Base-by-base conservation (phyloP, 92 coral and sea anemone genomes). In the Palythoa heliodiscus region DNA sequence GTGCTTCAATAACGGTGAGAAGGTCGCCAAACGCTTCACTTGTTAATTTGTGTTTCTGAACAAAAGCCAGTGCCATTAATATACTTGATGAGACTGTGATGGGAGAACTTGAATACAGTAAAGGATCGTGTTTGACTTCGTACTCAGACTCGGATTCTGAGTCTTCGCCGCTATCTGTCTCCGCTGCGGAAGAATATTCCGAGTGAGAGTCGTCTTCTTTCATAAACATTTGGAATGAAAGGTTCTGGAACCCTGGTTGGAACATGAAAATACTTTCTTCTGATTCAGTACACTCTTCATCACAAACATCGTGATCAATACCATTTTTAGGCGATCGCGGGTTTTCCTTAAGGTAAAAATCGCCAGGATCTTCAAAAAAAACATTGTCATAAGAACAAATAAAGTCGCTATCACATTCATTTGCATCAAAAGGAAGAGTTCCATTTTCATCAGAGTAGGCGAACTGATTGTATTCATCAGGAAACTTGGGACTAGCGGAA, bases 1-100 rank as follows among this genome's bases (percentile, higher is more conserved):
- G 90, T 14, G 91, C 91, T 53, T 91, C 94, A 58, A 91, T 83
- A 20, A 91, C 87, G 23, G 91, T 48, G 17, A 91, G 93, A 25
- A 91, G 71, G 70, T 91, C 93, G 52, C 38, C 60, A 47, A 91
- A 85, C 48, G 89, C 82, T 72, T 88, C 87, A 19, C 88, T 85
- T 7, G 87, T 88, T 37, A 91, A 89, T 75, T 85, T 88, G 63
- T 91, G 91, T 77, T 91, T 91, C 40, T 78, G 68, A 35, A 86
- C 89, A 68, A 91, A 91, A 38, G 93, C 67, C 60, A 85, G 52
- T 47, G 82, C 69, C 81, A 91, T 15, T 11, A 91, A 86, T 55
- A 88, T 78, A 80, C 93, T 91, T 17, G 91, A 73, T 50, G 87
- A 87, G 79, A 75, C 73, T 22, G 93, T 84, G 82, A 88, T 52